These are phyloP conservation scores for Acrossocheilus wenchowensis DNA, from an alignment of 2,797 vertebrate genomes.

Conservation along the genomic window DNA sequence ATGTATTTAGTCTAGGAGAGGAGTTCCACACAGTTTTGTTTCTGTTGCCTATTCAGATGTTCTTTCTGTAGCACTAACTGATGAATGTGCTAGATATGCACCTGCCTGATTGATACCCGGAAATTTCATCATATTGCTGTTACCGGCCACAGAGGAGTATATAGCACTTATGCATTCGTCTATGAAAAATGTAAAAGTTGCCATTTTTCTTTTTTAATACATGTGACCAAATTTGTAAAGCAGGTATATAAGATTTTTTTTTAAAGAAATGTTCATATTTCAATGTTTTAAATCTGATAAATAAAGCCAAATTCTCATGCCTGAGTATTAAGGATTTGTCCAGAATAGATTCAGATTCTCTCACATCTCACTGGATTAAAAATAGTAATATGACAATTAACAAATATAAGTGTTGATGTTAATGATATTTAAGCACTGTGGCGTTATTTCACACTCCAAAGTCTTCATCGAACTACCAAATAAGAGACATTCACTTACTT, in stretches of 20 bases:
- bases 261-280: background rate
- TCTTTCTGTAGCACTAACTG: background rate
- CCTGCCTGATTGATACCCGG: background rate
- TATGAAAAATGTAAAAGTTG: background rate
- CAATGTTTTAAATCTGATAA: slow-evolving; percentile 18
- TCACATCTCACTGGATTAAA: background rate
- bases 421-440: background rate
- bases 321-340: slow-evolving; percentile 4
- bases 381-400: background rate
- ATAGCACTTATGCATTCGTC: background rate
- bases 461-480: slow-evolving; percentile 66
- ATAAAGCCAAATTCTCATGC: slow-evolving; percentile 13
- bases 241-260: background rate
- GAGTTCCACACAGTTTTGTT: background rate
- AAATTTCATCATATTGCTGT: background rate
- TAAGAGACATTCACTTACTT: slow-evolving; percentile 70
- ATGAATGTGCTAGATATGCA: background rate
- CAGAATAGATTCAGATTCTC: background rate
- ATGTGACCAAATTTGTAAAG: slow-evolving; percentile 19
- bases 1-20: background rate
- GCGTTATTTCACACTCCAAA: slow-evolving; percentile 37
- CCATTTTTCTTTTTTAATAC: background rate
- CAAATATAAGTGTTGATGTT: background rate
- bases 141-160: background rate
- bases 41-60: background rate